Base-by-base conservation (phyloP, 2,888 invertebrate species). In the Galeruca laticollis region DNA sequence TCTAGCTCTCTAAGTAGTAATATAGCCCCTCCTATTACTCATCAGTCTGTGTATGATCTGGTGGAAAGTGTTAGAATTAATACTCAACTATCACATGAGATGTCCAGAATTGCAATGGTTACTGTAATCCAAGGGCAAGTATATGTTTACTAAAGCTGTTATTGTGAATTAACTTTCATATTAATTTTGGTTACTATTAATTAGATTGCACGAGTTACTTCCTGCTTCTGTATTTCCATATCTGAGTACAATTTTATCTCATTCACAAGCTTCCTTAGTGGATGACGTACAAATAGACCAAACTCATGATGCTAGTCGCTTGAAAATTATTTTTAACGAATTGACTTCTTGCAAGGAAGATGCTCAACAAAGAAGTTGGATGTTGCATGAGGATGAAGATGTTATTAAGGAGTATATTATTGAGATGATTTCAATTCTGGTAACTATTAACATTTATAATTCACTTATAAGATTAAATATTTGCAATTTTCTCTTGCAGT, bases 341-440 rank as follows among this genome's bases (percentile, higher is more conserved):
- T 86, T 98, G 75, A 94, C 94, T 2, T 93, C 92, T 72, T 96
- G 96, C 75, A 97, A 97, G 77, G 96, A 97, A 82, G 98, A 98
- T 83, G 94, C 96, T 0, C 97, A 98, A 82, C 98, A 98, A 82
- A 88, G 98, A 69, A 96, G 95, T 77, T 98, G 98, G 98, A 95
- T 96, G 84, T 87, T 98, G 35, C 95, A 97, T 83, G 97, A 98
- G 83, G 98, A 98, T 84, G 97, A 97, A 76, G 90, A 90, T 70
- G 93, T 94, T 77, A 97, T 98, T 81, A 91, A 92, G 70, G 93
- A 94, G 71, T 94, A 96, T 84, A 88, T 98, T 68, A 89, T 91
- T 67, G 94, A 95, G 83, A 87, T 95, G 26, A 93, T 93, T 60
- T 93, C 93, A 73, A 94, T 95, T 81, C 88, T 95, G 89, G 94